phyloP scores from a whole-genome alignment of 2,888 invertebrate species.

The Synanthedon myopaeformis region DNA sequence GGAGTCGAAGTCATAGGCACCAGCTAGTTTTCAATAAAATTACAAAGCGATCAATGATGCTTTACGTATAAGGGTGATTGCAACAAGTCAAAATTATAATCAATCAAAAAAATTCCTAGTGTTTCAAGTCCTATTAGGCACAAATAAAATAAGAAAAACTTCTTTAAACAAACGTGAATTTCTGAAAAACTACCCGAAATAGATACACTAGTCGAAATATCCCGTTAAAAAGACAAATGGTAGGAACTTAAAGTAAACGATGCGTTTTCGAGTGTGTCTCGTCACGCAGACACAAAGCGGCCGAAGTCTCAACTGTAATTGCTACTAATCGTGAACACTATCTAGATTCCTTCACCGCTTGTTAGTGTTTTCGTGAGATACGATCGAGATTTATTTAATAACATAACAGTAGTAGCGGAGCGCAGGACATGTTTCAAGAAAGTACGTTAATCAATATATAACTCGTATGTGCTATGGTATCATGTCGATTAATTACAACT shows the following conservation, averaged over 20 bases:
- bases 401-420: conserved; percentile 23
- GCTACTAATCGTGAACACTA: conserved; percentile 41
- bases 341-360: conserved; percentile 43
- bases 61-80: too few relatives aligned
- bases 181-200: too few relatives aligned
- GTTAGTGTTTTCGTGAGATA: conserved; percentile 37
- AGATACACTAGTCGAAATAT: too few relatives aligned
- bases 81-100: too few relatives aligned
- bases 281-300: conserved; percentile 33
- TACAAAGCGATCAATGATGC: too few relatives aligned
- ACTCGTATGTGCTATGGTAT: background rate
- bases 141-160: too few relatives aligned
- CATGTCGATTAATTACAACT: background rate
- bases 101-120: too few relatives aligned
- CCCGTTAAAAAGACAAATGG: background rate
- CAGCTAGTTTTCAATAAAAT: too few relatives aligned
- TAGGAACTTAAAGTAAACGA: conserved; percentile 10
- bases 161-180: too few relatives aligned
- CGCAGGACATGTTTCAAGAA: background rate
- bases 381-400: conserved; percentile 35
- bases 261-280: conserved; percentile 22
- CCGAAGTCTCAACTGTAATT: conserved; percentile 38
- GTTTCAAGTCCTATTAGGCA: too few relatives aligned
- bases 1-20: too few relatives aligned
- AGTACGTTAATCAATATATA: background rate